phyloP scores from a whole-genome alignment of 2,888 invertebrate species.

The Ochropleura plecta region DNA sequence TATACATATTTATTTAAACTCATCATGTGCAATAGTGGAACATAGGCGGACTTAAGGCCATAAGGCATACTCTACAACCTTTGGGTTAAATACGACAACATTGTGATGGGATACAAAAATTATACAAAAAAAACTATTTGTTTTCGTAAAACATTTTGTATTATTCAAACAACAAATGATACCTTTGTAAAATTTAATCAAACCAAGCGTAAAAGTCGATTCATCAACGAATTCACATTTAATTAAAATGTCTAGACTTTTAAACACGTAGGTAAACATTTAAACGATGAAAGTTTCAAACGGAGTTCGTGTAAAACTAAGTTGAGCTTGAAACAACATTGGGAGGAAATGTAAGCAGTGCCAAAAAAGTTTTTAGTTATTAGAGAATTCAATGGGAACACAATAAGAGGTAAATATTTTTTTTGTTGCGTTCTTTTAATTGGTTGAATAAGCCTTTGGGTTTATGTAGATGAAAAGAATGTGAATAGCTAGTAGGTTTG shows the following conservation, averaged over 20 bases:
- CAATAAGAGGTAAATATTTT: neutral
- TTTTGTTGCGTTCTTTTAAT: neutral
- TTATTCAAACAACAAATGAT: slow-evolving; percentile 15
- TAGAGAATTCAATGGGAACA: slow-evolving; percentile 12
- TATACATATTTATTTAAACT: too few relatives aligned
- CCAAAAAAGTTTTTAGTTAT: slow-evolving; percentile 36
- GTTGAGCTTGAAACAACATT: slow-evolving; percentile 39
- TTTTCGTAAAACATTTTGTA: neutral
- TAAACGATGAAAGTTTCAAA: slow-evolving; percentile 33
- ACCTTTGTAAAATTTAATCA: neutral
- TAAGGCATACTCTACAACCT: too few relatives aligned
- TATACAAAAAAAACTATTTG: too few relatives aligned
- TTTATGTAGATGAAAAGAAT: slow-evolving; percentile 1
- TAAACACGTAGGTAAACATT: slow-evolving; percentile 31
- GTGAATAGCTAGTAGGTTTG: neutral
- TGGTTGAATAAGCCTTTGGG: too few relatives aligned
- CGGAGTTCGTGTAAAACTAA: slow-evolving; percentile 29
- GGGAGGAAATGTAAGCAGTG: slow-evolving; percentile 24
- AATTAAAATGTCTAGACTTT: slow-evolving; percentile 46
- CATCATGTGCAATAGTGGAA: too few relatives aligned
- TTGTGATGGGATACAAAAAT: too few relatives aligned
- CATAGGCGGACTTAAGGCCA: too few relatives aligned
- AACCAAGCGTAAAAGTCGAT: neutral
- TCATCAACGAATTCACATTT: slow-evolving; percentile 12
- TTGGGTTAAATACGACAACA: too few relatives aligned